Conservation (phyloP, 2,888 invertebrate species). For the Clunio marinus region DNA sequence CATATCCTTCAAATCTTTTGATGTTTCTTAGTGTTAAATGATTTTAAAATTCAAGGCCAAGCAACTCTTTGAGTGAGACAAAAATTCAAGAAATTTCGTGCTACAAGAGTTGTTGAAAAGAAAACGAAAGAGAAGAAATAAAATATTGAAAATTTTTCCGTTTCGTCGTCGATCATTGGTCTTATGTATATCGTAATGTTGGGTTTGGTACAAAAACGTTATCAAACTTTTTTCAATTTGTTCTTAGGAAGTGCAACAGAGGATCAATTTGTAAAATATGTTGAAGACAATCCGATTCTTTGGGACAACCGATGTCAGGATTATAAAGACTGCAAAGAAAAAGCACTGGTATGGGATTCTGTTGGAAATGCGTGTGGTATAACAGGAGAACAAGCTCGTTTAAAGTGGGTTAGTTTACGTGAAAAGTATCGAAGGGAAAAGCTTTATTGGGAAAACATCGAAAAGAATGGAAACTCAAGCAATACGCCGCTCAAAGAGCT, state of each 20-base stretch:
- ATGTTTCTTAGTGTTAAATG: neutral
- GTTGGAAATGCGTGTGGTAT: conserved; percentile 34
- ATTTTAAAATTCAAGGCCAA: conserved; percentile 19
- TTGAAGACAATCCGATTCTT: conserved; percentile 26
- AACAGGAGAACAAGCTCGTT: conserved; percentile 35
- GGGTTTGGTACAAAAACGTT: neutral
- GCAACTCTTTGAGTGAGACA: neutral
- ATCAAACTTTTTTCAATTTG: neutral
- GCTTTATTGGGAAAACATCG: conserved; percentile 38
- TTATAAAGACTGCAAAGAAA: conserved; percentile 37
- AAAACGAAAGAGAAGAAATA: neutral
- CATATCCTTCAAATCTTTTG: neutral
- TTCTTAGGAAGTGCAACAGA: conserved; percentile 23
- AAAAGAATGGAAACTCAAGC: conserved; percentile 37
- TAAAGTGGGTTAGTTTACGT: conserved; percentile 27
- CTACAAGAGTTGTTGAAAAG: neutral
- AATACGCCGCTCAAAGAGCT: conserved; percentile 35
- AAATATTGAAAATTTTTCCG: neutral
- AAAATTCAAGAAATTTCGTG: conserved; percentile 35
- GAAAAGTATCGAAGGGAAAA: conserved; percentile 37
- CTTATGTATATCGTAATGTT: neutral
- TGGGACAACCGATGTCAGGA: conserved; percentile 38
- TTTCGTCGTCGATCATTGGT: too few species aligned
- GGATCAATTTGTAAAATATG: conserved; percentile 32
- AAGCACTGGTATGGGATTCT: conserved; percentile 36